These are phyloP conservation scores for Galeruca laticollis DNA, from an alignment of 2,888 invertebrate species.

Conservation along the genomic window DNA sequence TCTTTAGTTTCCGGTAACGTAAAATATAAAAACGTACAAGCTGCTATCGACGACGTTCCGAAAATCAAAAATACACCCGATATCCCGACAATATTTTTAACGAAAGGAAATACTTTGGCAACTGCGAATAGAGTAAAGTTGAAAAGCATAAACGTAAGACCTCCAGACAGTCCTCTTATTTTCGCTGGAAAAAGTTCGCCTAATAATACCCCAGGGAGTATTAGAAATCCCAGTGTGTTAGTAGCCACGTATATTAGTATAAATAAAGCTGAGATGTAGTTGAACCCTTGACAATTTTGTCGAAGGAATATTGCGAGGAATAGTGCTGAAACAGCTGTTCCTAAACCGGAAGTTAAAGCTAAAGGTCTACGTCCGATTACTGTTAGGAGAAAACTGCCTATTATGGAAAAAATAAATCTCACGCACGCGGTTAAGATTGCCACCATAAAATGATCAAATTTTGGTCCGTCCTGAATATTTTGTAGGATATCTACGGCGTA, in stretches of 20 bases:
- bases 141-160: conserved; percentile 79
- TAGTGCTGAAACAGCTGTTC: conserved; percentile 76
- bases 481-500: conserved; percentile 81
- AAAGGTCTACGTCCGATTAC: conserved; percentile 75
- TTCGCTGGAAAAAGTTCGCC: conserved; percentile 81
- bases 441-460: conserved; percentile 69
- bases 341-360: conserved; percentile 75
- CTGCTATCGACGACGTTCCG: conserved; percentile 73
- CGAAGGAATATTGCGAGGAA: conserved; percentile 70
- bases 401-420: conserved; percentile 74
- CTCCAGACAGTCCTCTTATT: conserved; percentile 80
- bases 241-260: conserved; percentile 79
- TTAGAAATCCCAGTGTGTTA: conserved; percentile 80
- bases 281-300: conserved; percentile 58
- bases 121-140: conserved; percentile 77
- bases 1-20: conserved; percentile 83
- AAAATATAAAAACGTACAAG: conserved; percentile 75
- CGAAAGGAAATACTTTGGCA: conserved; percentile 78
- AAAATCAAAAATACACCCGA: conserved; percentile 80
- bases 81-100: conserved; percentile 72
- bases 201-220: conserved; percentile 81
- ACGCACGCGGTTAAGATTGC: conserved; percentile 79
- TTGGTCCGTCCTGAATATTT: conserved; percentile 67
- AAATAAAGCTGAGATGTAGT: conserved; percentile 66
- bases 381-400: conserved; percentile 76